Evolutionary conservation across 2,113 vertebrate species (phyloP).

Genomic region (Zosterops hypoxanthus): DNA sequence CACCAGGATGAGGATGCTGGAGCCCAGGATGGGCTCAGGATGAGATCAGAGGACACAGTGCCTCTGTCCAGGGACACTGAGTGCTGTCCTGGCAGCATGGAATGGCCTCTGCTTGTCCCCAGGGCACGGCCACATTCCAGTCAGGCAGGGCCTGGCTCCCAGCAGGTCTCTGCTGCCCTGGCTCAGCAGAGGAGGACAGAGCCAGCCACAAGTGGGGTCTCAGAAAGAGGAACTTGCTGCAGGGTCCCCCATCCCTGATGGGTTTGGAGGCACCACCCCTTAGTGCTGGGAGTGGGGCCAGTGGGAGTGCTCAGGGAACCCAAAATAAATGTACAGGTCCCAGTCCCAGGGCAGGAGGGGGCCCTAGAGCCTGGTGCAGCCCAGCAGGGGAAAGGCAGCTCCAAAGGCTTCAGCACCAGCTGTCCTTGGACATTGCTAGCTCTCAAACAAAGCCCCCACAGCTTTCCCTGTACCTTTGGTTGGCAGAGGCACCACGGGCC

Average conservation of each 20-base stretch:
- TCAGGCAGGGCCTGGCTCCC: not conserved
- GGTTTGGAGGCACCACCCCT: not conserved
- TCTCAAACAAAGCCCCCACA: not conserved
- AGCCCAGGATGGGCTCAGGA: not conserved
- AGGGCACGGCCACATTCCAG: accelerated
- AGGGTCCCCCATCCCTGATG: not conserved
- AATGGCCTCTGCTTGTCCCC: not conserved
- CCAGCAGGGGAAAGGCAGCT: not conserved
- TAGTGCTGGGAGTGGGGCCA: not conserved
- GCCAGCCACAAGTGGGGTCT: not conserved
- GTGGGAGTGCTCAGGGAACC: not conserved
- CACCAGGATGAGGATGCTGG: not conserved
- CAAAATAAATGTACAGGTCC: not conserved
- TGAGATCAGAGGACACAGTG: not conserved
- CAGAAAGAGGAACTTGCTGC: not conserved
- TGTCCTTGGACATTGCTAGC: not conserved
- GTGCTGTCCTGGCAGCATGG: not conserved
- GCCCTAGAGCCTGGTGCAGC: not conserved
- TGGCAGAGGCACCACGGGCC: not conserved
- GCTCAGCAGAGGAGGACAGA: not conserved
- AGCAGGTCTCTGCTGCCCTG: not conserved
- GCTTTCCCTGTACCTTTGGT: too few species aligned
- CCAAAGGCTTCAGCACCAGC: not conserved
- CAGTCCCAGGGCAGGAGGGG: not conserved
- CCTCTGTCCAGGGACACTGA: not conserved